These are phyloP conservation scores for Operophtera brumata DNA, from an alignment of 2,888 invertebrate genomes.

Conservation along the genomic window DNA sequence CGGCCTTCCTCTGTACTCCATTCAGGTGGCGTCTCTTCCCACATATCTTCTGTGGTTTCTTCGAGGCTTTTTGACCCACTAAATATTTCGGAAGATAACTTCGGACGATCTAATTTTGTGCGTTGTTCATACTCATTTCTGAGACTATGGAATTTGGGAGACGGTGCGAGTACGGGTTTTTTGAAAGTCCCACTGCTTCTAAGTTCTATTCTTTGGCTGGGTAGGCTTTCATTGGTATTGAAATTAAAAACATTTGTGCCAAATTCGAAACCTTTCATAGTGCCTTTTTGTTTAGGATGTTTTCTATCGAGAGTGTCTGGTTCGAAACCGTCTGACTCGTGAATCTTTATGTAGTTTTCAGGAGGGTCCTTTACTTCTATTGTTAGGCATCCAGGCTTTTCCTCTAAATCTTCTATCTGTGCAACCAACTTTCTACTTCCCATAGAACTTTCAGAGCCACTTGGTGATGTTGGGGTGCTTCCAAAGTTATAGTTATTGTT, in stretches of 20 bases:
- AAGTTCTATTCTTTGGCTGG: conserved; percentile 80
- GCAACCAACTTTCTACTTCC: conserved; percentile 80
- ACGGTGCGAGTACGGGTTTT: conserved; percentile 68
- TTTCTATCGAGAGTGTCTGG: conserved; percentile 93
- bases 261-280: conserved; percentile 51
- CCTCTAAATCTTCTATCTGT: conserved; percentile 66
- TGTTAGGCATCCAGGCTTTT: conserved; percentile 89
- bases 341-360: conserved; percentile 86
- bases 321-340: conserved; percentile 91
- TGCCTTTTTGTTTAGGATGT: conserved; percentile 75
- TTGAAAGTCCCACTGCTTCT: conserved; percentile 87
- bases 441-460: conserved; percentile 80
- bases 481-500: conserved; percentile 86
- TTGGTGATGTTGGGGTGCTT: conserved; percentile 80
- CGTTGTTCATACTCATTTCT: conserved; percentile 87
- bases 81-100: conserved; percentile 52
- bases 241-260: conserved; percentile 62
- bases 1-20: conserved; percentile 81
- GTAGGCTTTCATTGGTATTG: conserved; percentile 43
- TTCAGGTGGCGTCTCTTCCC: conserved; percentile 58
- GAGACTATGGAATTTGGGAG: conserved; percentile 83
- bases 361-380: conserved; percentile 92
- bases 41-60: conserved; percentile 52
- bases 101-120: conserved; percentile 67
- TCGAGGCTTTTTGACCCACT: conserved; percentile 57